Evolutionary conservation across 2,797 vertebrate species (phyloP), one percentile per base, ranked within the genome.

Genomic region (Acanthornis magna): DNA sequence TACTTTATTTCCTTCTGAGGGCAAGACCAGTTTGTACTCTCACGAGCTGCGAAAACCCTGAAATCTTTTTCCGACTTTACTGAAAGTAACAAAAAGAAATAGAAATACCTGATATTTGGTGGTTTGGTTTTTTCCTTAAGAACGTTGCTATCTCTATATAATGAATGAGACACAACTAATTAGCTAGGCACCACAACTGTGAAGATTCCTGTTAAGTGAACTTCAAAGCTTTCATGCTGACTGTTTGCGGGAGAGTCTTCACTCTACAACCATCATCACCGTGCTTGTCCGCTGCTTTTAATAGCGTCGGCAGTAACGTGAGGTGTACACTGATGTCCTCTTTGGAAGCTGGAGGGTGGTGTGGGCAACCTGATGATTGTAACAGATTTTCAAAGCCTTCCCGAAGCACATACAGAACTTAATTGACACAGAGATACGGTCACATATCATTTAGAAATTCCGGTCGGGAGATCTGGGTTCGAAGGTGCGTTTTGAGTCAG

Each of bases 111-210:
- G 55, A 29, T 91, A 92, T 78, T 62, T 91, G 72, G 50, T 38
- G 38, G 38, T 11, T 27, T 14, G 45, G 5, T 23, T 48, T 27
- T 22, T 84, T 62, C 81, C 57, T 78, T 38, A 38, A 38, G 42
- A 50, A 95, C 94, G 42, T 76, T 97, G 40, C 57, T 95, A 72
- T 95, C 73, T 91, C 68, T 66, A 11, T 61, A 67, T 87, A 95
- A 95, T 84, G 86, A 95, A 94, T 95, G 96, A 93, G 94, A 79
- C 88, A 60, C 79, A 97, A 89, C 45, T 90, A 77, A 93, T 96
- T 96, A 96, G 68, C 54, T 62, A 75, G 91, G 65, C 60, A 78
- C 76, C 81, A 86, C 50, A 71, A 36, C 73, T 90, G 76, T 96
- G 58, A 38, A 38, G 38, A 38, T 38, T 38, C 38, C 38, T 38